Percentiles rank a stretch among this genome's conserved stretches.
Conservation (phyloP, 2,888 invertebrate species). For the Apamea epomidion region DNA sequence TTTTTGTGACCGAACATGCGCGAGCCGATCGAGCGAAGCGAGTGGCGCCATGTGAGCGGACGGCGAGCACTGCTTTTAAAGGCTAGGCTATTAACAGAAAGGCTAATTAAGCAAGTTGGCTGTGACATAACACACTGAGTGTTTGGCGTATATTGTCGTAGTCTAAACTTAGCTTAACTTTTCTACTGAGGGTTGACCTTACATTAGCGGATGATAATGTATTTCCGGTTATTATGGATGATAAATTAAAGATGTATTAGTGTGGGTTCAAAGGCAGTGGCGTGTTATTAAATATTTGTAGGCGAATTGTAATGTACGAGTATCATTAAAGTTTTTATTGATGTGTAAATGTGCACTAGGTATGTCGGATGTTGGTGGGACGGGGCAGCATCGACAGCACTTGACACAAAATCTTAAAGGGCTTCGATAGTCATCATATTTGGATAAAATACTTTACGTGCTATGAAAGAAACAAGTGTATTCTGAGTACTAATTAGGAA, state of each 20-base stretch:
- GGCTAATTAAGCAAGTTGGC: not conserved
- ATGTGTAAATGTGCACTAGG: not conserved
- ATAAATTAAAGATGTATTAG: conserved; percentile 26
- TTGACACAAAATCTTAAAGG: not conserved
- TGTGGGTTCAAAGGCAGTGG: conserved; percentile 39
- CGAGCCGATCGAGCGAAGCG: not conserved
- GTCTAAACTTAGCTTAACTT: not conserved
- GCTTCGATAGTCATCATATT: not conserved
- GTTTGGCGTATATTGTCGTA: not conserved
- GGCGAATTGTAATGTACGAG: conserved; percentile 6
- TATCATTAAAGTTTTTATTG: conserved; percentile 16
- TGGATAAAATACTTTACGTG: not conserved
- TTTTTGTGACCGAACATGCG: too few relatives aligned
- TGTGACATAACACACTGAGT: not conserved
- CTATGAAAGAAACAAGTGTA: not conserved
- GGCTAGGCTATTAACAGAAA: too few relatives aligned
- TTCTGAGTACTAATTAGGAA: not conserved
- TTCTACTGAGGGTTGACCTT: not conserved
- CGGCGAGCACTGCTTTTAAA: not conserved
- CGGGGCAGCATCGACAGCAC: not conserved
- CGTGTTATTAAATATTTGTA: conserved; percentile 11
- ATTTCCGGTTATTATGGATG: conserved; percentile 24
- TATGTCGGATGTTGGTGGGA: not conserved
- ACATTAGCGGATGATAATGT: conserved; percentile 9
- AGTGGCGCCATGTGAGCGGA: too few relatives aligned